Evolutionary conservation across 2,113 vertebrate species (phyloP).

Genomic region (Hydropotes inermis): DNA sequence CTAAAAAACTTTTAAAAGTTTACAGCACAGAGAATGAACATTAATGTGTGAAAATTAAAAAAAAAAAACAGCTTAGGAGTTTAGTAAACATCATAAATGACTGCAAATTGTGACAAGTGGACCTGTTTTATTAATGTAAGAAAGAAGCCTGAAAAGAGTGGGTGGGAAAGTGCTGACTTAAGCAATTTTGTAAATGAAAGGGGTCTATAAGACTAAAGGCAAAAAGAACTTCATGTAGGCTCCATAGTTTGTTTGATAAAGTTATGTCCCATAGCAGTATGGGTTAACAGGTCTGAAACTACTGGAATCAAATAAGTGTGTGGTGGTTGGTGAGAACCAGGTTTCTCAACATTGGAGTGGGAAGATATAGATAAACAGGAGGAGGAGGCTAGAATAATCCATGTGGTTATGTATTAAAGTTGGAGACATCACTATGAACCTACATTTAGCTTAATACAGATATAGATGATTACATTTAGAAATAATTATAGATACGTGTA

Average conservation of each 20-base stretch:
- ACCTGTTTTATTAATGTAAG: neutral
- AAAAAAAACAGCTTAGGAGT: neutral
- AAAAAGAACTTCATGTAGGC: neutral
- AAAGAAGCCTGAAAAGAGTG: neutral
- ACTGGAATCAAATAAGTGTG: neutral
- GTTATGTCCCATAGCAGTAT: neutral
- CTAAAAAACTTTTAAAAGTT: neutral
- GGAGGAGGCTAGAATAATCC: neutral
- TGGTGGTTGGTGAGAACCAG: neutral
- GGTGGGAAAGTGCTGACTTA: neutral
- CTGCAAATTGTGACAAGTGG: neutral
- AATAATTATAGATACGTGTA: neutral
- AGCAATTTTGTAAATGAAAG: neutral
- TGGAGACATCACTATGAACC: neutral
- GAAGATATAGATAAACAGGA: neutral
- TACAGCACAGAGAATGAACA: neutral
- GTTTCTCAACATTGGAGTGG: neutral
- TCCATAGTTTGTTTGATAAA: neutral
- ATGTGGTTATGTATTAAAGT: neutral
- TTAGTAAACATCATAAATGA: neutral
- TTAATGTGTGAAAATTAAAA: neutral
- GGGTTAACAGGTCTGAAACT: neutral
- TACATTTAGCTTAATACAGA: neutral
- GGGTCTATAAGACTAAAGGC: neutral
- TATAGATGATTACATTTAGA: neutral